phyloP scores from a whole-genome alignment of 2,113 vertebrate species.

The Indicator indicator region DNA sequence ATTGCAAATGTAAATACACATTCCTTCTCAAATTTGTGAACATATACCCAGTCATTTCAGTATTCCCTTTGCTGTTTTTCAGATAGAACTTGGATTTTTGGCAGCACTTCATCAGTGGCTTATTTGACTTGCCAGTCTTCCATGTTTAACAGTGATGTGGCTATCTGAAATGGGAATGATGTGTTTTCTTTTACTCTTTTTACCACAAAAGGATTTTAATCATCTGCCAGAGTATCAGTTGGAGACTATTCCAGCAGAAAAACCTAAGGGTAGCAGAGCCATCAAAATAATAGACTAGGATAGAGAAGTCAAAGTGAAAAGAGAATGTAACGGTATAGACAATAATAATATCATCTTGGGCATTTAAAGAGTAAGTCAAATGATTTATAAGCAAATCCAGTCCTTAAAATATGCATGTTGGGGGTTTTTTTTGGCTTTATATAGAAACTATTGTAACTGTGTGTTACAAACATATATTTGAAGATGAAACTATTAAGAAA shows the following conservation, averaged over 20 bases:
- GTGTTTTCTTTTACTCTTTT: neutral
- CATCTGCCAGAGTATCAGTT: neutral
- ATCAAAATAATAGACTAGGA: neutral
- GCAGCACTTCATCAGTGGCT: neutral
- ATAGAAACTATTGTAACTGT: neutral
- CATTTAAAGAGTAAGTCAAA: neutral
- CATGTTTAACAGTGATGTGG: neutral
- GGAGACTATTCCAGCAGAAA: neutral
- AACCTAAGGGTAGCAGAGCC: neutral
- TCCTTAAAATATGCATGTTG: neutral
- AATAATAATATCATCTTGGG: neutral
- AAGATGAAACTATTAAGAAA: neutral
- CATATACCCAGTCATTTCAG: neutral
- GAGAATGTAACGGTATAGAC: neutral
- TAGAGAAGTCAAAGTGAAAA: neutral
- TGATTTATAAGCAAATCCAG: neutral
- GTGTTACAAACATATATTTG: neutral
- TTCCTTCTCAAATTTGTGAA: neutral
- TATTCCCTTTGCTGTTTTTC: neutral
- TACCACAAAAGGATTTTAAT: conserved; percentile 17
- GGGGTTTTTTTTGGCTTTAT: neutral
- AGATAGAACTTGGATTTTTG: conserved; percentile 6
- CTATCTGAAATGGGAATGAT: neutral
- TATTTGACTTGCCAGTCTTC: neutral
- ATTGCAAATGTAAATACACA: neutral